These are phyloP conservation scores for Sapajus apella DNA, from an alignment of 2,113 vertebrate species.

Conservation along the genomic window DNA sequence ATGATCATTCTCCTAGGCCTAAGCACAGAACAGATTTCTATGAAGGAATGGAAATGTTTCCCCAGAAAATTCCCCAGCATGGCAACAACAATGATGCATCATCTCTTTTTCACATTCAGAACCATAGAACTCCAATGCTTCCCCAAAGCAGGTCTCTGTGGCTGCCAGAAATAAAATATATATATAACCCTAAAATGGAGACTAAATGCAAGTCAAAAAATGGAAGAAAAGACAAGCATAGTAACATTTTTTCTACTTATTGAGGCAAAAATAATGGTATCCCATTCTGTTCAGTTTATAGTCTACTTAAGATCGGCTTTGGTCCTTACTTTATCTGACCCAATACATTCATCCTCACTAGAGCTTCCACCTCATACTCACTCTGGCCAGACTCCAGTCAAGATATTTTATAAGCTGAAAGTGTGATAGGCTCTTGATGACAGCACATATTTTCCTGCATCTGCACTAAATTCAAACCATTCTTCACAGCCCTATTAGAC, in stretches of 20 bases:
- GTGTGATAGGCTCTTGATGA: slow-evolving; percentile 72
- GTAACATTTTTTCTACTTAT: slow-evolving; percentile 52
- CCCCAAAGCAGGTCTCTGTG: slow-evolving; percentile 24
- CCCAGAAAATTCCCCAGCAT: slow-evolving; percentile 47
- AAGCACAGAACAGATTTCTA: slow-evolving; percentile 40
- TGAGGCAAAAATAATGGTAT: slow-evolving; percentile 60
- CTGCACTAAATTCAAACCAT: slow-evolving; percentile 86
- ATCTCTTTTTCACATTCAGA: not conserved
- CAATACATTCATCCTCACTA: slow-evolving; percentile 73
- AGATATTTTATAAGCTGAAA: slow-evolving; percentile 74
- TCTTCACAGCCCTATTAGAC: slow-evolving; percentile 79
- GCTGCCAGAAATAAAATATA: slow-evolving; percentile 18
- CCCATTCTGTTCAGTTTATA: slow-evolving; percentile 61
- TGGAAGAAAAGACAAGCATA: slow-evolving; percentile 37
- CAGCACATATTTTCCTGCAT: slow-evolving; percentile 83
- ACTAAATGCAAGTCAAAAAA: slow-evolving; percentile 50
- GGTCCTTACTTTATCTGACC: slow-evolving; percentile 73
- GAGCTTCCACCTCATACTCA: slow-evolving; percentile 66
- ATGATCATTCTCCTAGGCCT: slow-evolving; percentile 31
- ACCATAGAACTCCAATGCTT: slow-evolving; percentile 6
- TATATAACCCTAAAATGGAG: slow-evolving; percentile 16
- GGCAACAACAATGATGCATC: not conserved
- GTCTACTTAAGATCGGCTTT: slow-evolving; percentile 51
- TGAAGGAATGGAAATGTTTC: slow-evolving; percentile 51
- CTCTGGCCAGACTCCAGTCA: slow-evolving; percentile 79